Evolutionary conservation across 2,113 vertebrate genomes (phyloP), one percentile per base, ranked within the genome.

Genomic region (Bubalus kerabau): DNA sequence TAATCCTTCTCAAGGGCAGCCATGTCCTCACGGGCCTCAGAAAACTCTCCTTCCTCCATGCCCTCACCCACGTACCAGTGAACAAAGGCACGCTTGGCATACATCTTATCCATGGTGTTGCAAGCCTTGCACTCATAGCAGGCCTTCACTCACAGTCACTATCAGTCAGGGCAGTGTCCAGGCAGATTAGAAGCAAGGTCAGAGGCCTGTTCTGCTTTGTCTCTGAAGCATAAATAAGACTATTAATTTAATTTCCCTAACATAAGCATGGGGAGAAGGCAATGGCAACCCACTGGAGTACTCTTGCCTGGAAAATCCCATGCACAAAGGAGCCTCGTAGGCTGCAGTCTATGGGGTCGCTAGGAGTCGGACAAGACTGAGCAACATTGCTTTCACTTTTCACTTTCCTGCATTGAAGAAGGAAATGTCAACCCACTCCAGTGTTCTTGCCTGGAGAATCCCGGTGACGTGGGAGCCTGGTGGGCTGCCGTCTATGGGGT

Each of bases 211-310:
- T 67, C 64, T 67, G 64, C 32, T 36, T 67, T 67, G 64, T 67
- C 32, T 67, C 32, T 36, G 64, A 67, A 17, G 30, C 64, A 19
- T 67, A 67, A 36, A 36, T 2, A 67, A 67, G 64, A 36, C 64
- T 36, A 36, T 67, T 67, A 67, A 67, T 21, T 67, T 67, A 36
- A 67, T 11, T 67, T 67, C 17, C 32, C 32, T 67, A 67, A n/a
- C 17, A 67, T 32, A 67, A n/a, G 62, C 62, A n/a, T 67, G 32
- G 32, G 62, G 15, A 64, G 15, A n/a, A n/a, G 30, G 15, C 15
- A n/a, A n/a, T n/a, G 62, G 7, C 0, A 1, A n/a, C 15, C 62
- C 30, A n/a, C 15, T n/a, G 30, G 30, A n/a, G 30, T 17, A 17
- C 30, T n/a, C 62, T 64, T 32, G 15, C 62, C 62, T 64, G 30